Percentiles rank a stretch among this genome's conserved stretches.
These are phyloP conservation scores for Amphibalanus amphitrite DNA, from an alignment of 1,140 invertebrate species.

Conservation along the genomic window DNA sequence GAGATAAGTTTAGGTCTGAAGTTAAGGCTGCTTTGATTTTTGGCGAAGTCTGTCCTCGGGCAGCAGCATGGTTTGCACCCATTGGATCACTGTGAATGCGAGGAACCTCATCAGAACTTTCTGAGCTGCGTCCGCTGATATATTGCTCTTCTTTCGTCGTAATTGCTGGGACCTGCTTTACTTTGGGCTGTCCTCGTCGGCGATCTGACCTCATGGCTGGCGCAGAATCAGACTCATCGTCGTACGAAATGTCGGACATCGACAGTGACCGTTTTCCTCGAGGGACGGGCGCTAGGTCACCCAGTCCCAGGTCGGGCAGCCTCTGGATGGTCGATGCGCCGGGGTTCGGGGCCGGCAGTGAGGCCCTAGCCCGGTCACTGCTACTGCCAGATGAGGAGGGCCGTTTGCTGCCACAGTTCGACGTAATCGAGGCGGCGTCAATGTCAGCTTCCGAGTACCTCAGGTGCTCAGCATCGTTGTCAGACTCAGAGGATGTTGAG, in stretches of 20 bases:
- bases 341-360: no score
- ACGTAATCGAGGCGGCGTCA: no score
- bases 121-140: neutral
- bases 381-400: neutral
- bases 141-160: neutral
- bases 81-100: neutral
- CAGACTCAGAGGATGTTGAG: no score
- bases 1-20: no score
- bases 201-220: neutral
- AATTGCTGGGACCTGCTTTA: neutral
- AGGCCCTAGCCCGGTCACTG: neutral
- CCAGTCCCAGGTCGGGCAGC: neutral
- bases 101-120: neutral
- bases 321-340: neutral
- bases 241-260: neutral
- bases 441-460: no score
- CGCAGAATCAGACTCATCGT: neutral
- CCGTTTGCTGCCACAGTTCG: neutral
- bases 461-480: no score
- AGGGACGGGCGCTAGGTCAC: neutral
- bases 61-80: neutral
- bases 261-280: neutral
- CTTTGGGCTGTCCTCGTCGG: neutral
- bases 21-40: no score
- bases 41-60: neutral